phyloP scores from a whole-genome alignment of 2,888 invertebrate species.

The Bibio marci region DNA sequence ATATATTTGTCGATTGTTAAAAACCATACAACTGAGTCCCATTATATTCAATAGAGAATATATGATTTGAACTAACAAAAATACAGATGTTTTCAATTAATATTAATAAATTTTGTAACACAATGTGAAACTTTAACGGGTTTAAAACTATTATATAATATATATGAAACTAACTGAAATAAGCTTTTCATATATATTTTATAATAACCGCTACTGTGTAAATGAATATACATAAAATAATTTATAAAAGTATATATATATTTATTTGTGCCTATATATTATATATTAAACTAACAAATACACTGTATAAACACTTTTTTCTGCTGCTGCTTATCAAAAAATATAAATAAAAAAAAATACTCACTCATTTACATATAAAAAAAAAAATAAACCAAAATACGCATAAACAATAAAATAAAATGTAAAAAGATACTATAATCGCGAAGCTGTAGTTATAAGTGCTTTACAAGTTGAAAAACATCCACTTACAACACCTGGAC shows the following conservation, averaged over 20 bases:
- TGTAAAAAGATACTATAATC: slow-evolving; percentile 70
- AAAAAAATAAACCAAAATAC: not conserved
- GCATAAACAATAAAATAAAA: not conserved
- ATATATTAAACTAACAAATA: not conserved
- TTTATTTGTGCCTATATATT: too few species aligned
- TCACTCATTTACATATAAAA: not conserved
- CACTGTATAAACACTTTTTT: not conserved
- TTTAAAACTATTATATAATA: too few species aligned
- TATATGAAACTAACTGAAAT: not conserved
- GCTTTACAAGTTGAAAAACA: slow-evolving; percentile 86
- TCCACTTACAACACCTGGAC: slow-evolving; percentile 76
- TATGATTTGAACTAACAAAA: too few species aligned
- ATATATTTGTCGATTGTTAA: too few species aligned
- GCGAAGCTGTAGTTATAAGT: slow-evolving; percentile 83
- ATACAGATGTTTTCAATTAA: too few species aligned
- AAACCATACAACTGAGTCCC: too few species aligned
- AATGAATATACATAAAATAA: not conserved
- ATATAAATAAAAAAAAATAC: slow-evolving; percentile 1
- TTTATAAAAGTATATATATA: too few species aligned
- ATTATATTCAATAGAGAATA: too few species aligned
- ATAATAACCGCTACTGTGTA: not conserved
- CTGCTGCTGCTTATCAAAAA: slow-evolving; percentile 1
- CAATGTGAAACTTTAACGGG: too few species aligned
- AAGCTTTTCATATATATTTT: too few species aligned
- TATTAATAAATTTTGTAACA: too few species aligned